Base-by-base conservation (phyloP, 2,113 vertebrate species). In the Micromys minutus region DNA sequence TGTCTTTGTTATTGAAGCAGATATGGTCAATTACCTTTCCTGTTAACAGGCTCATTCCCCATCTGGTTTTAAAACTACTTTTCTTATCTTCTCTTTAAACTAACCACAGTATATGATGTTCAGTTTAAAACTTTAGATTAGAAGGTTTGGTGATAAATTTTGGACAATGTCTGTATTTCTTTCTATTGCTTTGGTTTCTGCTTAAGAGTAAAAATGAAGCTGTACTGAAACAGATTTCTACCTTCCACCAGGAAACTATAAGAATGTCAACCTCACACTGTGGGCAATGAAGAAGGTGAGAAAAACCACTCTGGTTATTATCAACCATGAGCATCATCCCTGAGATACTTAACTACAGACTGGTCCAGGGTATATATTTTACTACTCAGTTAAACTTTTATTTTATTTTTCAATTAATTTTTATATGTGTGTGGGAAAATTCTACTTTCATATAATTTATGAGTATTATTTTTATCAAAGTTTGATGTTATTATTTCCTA, bases 11-110 rank as follows among this genome's bases (percentile, higher is more conserved):
- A 22, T 79, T 94, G 31, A 12, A 89, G 11, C 10, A 75, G 45
- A 22, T 8, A 61, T 1, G 5, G 9, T 39, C n/a, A 81, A 11
- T 57, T 89, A 21, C 85, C 39, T 86, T 93, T 72, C 26, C 42
- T 59, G 31, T 69, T 87, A 89, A 36, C 39, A 90, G 86, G 83
- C 36, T 42, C 19, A 52, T 57, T 57, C 26, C 55, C 24, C 13
- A 39, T 57, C 19, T 34, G 4, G 36, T 22, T 67, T 89, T 29
- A 57, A 84, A 69, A 11, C 15, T 34, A 15, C 24, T 67, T 86
- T 90, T 92, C 36, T 95, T 90, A 90, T 50, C 26, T 9, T 87
- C 11, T 75, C 31, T 89, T 69, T 84, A 91, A 76, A 91, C 31
- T 79, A 79, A 59, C 22, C 52, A 50, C 10, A 67, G 4, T 3